These are phyloP conservation scores for Poeciliopsis occidentalis DNA, from an alignment of 2,113 vertebrate species.

Conservation along the genomic window DNA sequence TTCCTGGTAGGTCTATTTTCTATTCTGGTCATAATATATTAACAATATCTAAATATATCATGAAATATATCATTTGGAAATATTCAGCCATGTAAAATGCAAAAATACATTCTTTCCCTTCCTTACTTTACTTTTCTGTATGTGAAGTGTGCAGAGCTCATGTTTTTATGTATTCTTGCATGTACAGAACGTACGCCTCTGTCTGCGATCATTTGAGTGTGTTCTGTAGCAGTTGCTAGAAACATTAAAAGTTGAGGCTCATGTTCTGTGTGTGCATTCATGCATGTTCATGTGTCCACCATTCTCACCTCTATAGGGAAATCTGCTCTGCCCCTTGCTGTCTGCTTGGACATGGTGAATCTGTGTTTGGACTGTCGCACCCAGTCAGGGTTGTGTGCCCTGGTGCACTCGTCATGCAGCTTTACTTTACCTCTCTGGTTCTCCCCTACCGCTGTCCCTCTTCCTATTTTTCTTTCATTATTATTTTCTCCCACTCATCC, in stretches of 20 bases:
- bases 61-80: neutral
- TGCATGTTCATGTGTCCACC: slow-evolving; percentile 46
- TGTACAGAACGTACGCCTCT: neutral
- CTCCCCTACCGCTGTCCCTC: slow-evolving; percentile 23
- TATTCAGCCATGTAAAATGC: slow-evolving; percentile 25
- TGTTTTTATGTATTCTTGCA: neutral
- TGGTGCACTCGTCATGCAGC: slow-evolving; percentile 67
- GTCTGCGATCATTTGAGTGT: slow-evolving; percentile 24
- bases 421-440: slow-evolving; percentile 56
- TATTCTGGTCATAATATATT: slow-evolving; percentile 37
- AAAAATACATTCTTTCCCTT: neutral
- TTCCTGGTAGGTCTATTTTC: neutral
- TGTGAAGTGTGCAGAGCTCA: slow-evolving; percentile 9
- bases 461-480: slow-evolving; percentile 11
- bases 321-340: slow-evolving; percentile 49
- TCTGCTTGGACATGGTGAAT: slow-evolving; percentile 57
- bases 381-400: slow-evolving; percentile 48
- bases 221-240: slow-evolving; percentile 12
- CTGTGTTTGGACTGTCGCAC: slow-evolving; percentile 58
- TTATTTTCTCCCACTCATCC: slow-evolving; percentile 21
- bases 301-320: slow-evolving; percentile 54
- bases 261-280: slow-evolving; percentile 23
- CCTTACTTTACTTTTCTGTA: neutral
- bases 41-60: neutral
- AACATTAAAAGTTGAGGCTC: slow-evolving; percentile 17